Evolutionary conservation across 2,888 invertebrate genomes (phyloP), one percentile per base, ranked within the genome.

Genomic region (Alviniconcha strummeri): DNA sequence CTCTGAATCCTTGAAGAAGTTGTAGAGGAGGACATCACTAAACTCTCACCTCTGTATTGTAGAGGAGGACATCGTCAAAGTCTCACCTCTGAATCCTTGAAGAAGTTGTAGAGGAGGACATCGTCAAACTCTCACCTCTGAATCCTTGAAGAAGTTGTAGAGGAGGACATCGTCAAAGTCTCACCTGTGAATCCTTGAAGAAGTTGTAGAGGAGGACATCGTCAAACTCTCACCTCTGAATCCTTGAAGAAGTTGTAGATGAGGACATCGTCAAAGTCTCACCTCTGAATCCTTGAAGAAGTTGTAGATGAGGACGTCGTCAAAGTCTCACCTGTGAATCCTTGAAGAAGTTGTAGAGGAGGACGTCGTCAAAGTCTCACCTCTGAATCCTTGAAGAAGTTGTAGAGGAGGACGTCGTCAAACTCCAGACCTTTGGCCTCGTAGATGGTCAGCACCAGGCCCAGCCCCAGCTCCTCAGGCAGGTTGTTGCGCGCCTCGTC

Each of bases 201-300:
- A 92, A 92, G 88, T 92, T 92, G 87, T 91, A 92, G 19, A 92
- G 87, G 1, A 92, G 89, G 15, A 92, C 89, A 84, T 92, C 92
- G 88, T 92, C 36, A 36, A 36, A n/a, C 52, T 67, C 82, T 74
- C 81, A 91, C 92, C 88, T 90, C 89, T 5, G 92, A 92, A 81
- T 92, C 92, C 83, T 90, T 90, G 87, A 92, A 92, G 88, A 92
- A 92, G 88, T 92, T 92, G 87, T 91, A 92, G 19, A 92, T 87
- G 2, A 92, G 89, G 15, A 92, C 89, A 83, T 92, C 92, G 88
- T 92, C 92, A 88, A 92, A 92, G n/a, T 92, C 92, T 36, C 36
- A 36, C 36, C 36, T 36, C 36, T 36, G 36, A 36, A 36, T 36
- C 36, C 36, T 36, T 36, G 36, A 92, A 92, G 88, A 92, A 92